phyloP scores from a whole-genome alignment of 1,140 invertebrate genomes.

The Araneus ventricosus region DNA sequence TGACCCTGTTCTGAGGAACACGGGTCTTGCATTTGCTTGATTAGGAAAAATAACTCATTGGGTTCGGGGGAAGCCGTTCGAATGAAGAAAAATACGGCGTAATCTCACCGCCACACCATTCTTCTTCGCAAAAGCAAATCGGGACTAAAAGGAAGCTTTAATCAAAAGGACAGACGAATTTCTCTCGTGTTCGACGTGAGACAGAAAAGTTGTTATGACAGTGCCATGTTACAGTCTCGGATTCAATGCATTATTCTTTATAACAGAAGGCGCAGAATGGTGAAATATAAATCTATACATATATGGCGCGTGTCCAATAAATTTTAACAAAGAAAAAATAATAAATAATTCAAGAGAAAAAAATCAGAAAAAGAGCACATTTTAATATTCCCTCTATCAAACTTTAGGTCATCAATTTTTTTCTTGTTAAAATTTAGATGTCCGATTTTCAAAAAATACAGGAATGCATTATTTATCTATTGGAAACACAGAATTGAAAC shows the following conservation, averaged over 20 bases:
- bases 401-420: too few relatives aligned
- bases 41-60: conserved; percentile 52
- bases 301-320: too few relatives aligned
- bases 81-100: conserved; percentile 10
- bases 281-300: neutral
- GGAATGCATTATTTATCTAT: too few relatives aligned
- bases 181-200: neutral
- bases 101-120: conserved; percentile 2
- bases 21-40: conserved; percentile 57
- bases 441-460: too few relatives aligned
- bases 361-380: too few relatives aligned
- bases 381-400: too few relatives aligned
- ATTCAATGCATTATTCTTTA: neutral
- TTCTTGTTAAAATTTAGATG: too few relatives aligned
- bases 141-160: conserved; percentile 20
- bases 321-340: too few relatives aligned
- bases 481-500: too few relatives aligned
- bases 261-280: neutral
- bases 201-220: neutral
- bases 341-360: too few relatives aligned
- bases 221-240: neutral
- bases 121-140: conserved; percentile 21
- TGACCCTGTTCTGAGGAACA: conserved; percentile 43
- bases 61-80: neutral
- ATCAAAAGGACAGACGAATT: conserved; percentile 21